Percentiles rank a stretch among this genome's conserved stretches.
phyloP scores from a whole-genome alignment of 2,797 vertebrate genomes.

The Eremophila alpestris region DNA sequence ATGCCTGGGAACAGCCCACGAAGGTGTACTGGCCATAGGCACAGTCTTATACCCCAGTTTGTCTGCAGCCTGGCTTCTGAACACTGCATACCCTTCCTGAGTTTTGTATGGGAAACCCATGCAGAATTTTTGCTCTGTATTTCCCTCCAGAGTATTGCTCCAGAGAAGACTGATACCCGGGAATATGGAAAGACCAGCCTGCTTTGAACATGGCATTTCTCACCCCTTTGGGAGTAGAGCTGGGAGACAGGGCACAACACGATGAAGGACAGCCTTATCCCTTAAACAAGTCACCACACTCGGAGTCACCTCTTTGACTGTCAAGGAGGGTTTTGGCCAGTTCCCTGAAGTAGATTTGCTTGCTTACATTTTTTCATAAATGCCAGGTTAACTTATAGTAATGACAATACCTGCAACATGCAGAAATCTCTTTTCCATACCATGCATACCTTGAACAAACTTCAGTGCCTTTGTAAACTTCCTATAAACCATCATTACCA shows the following conservation, averaged over 20 bases:
- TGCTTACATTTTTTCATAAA: neutral
- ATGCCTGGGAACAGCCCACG: accelerated
- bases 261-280: neutral
- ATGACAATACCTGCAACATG: neutral
- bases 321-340: neutral
- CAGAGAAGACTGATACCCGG: neutral
- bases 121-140: neutral
- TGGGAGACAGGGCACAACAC: neutral
- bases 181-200: neutral
- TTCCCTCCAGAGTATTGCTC: neutral
- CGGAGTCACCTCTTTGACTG: neutral
- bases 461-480: neutral
- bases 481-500: neutral
- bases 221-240: neutral
- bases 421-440: neutral
- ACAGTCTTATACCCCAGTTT: accelerated
- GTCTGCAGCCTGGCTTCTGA: neutral
- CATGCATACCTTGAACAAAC: neutral
- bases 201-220: neutral
- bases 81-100: neutral
- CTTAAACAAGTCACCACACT: neutral
- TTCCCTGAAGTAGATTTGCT: neutral
- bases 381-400: neutral
- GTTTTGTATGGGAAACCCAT: neutral
- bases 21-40: neutral